Conservation (phyloP, 2,888 invertebrate species). For the Scaptomyza tumidula region DNA sequence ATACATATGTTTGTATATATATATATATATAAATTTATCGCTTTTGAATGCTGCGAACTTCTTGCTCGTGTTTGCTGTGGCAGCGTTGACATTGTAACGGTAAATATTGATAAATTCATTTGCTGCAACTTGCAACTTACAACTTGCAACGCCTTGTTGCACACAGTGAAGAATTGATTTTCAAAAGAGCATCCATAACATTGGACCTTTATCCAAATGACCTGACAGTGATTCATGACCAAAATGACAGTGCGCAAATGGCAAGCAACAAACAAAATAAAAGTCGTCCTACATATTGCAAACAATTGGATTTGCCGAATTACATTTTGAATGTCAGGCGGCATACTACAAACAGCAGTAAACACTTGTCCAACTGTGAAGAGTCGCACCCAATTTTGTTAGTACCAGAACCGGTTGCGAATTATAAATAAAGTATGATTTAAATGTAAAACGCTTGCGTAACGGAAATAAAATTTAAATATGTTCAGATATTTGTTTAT, state of each 20-base stretch:
- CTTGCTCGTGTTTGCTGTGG: slow-evolving; percentile 37
- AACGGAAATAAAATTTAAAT: background rate
- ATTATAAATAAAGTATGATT: slow-evolving; percentile 7
- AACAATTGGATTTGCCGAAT: slow-evolving; percentile 37
- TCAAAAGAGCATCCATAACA: slow-evolving; percentile 1
- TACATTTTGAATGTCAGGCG: slow-evolving; percentile 27
- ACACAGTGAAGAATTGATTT: slow-evolving; percentile 12
- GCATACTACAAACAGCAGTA: slow-evolving; percentile 38
- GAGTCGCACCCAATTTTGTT: slow-evolving; percentile 23
- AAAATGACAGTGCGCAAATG: slow-evolving; percentile 36
- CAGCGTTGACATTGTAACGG: slow-evolving; percentile 72
- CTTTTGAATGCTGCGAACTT: slow-evolving; percentile 63
- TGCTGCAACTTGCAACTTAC: slow-evolving; percentile 55
- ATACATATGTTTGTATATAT: background rate
- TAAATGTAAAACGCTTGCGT: background rate
- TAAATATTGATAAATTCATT: slow-evolving; percentile 77
- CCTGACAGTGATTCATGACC: slow-evolving; percentile 40
- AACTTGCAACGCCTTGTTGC: slow-evolving; percentile 46
- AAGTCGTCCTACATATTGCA: slow-evolving; percentile 21
- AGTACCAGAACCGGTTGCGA: slow-evolving; percentile 24
- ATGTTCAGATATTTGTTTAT: background rate
- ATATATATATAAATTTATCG: slow-evolving; percentile 61
- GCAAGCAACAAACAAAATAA: slow-evolving; percentile 26
- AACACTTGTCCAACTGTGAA: slow-evolving; percentile 32
- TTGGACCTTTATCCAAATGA: slow-evolving; percentile 16